Conservation (phyloP, 2,113 vertebrate species). For the Hemiprocne comata region DNA sequence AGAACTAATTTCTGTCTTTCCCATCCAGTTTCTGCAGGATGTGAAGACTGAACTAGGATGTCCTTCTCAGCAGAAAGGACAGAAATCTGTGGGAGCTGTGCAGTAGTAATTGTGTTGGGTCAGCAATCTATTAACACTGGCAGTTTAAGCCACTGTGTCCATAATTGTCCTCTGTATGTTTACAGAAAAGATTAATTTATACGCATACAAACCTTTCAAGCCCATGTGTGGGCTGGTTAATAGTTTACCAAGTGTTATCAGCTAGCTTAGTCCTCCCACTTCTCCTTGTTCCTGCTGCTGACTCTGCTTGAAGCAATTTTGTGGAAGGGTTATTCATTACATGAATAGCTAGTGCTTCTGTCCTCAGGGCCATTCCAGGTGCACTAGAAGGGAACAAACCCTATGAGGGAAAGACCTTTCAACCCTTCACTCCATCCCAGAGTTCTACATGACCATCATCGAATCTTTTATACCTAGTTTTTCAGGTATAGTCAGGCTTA, state of each 20-base stretch:
- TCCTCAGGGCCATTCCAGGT: neutral
- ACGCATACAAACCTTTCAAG: slow-evolving; percentile 11
- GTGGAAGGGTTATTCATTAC: slow-evolving; percentile 17
- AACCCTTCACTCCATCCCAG: neutral
- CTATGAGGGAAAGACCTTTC: neutral
- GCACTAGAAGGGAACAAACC: neutral
- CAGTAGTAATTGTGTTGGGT: neutral
- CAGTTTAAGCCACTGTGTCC: neutral
- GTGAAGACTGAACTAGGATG: neutral
- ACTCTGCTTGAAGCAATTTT: neutral
- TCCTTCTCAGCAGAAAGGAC: slow-evolving; percentile 43
- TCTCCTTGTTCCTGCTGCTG: neutral
- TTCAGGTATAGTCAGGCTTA: neutral
- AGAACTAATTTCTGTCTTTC: neutral
- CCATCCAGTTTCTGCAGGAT: neutral
- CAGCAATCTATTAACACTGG: slow-evolving; percentile 19
- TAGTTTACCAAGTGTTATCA: slow-evolving; percentile 50
- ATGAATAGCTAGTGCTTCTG: neutral
- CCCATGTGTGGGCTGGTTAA: slow-evolving; percentile 50
- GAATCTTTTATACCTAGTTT: neutral
- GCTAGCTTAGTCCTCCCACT: slow-evolving; percentile 35
- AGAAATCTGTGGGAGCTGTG: slow-evolving; percentile 11
- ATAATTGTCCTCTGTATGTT: slow-evolving; percentile 29
- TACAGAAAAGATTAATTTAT: slow-evolving; percentile 31
- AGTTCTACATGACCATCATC: neutral